These are phyloP conservation scores for Orthosia gothica DNA, from an alignment of 2,888 invertebrate genomes.

Conservation along the genomic window DNA sequence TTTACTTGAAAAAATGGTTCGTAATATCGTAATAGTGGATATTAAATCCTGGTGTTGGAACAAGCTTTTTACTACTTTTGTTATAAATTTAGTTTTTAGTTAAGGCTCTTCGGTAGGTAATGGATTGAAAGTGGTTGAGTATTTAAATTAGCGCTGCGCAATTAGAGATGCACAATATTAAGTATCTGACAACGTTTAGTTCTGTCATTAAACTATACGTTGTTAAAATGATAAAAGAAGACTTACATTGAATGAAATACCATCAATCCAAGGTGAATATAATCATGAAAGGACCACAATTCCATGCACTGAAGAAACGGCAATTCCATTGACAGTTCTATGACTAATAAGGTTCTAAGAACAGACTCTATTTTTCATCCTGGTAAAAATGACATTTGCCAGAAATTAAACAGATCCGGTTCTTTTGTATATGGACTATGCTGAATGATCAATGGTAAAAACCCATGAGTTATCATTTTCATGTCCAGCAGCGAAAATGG, in stretches of 20 bases:
- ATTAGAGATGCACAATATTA: neutral
- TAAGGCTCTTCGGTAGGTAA: neutral
- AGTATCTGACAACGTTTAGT: too few relatives aligned
- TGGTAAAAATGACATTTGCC: neutral
- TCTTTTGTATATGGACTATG: neutral
- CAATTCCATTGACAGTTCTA: too few relatives aligned
- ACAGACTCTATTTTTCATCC: too few relatives aligned
- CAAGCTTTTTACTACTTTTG: neutral
- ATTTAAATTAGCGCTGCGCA: neutral
- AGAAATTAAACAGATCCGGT: neutral
- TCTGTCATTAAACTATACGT: too few relatives aligned
- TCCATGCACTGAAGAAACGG: too few relatives aligned
- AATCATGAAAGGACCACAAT: too few relatives aligned
- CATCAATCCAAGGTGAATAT: too few relatives aligned
- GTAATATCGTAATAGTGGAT: neutral
- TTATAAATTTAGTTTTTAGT: neutral
- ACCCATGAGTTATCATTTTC: neutral
- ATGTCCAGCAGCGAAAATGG: neutral
- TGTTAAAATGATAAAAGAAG: too few relatives aligned
- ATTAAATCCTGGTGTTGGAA: constrained; percentile 21
- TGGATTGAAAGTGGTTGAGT: neutral
- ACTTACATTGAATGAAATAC: too few relatives aligned
- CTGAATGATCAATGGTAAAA: neutral
- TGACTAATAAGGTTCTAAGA: too few relatives aligned
- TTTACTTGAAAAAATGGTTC: constrained; percentile 15